phyloP scores from a whole-genome alignment of 2,888 invertebrate genomes.

The Bombylius major region DNA sequence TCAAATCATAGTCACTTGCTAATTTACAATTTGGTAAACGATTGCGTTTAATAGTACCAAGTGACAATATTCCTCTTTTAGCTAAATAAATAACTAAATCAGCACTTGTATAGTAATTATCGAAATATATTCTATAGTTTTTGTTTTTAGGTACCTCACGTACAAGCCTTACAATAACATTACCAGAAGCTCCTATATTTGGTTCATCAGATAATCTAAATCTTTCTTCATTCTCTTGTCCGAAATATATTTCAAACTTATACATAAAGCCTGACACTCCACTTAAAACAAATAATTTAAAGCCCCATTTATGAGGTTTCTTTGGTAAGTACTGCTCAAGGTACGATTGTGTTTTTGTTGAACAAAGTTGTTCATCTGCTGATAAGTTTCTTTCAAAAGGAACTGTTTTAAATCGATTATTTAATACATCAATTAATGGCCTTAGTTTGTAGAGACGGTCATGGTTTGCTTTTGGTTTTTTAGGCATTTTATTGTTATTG shows the following conservation, averaged over 20 bases:
- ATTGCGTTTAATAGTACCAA: background rate
- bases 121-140: slow-evolving; percentile 10
- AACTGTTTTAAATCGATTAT: too few relatives aligned
- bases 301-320: slow-evolving; percentile 11
- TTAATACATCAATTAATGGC: too few relatives aligned
- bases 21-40: background rate
- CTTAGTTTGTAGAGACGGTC: too few relatives aligned
- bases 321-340: slow-evolving; percentile 12
- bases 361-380: too few relatives aligned
- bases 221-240: slow-evolving; percentile 11
- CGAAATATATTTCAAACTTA: background rate
- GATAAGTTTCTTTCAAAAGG: too few relatives aligned
- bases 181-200: slow-evolving; percentile 8
- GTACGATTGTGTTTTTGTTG: background rate
- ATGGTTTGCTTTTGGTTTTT: too few relatives aligned
- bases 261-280: too few relatives aligned
- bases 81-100: slow-evolving; percentile 4
- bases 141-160: slow-evolving; percentile 5
- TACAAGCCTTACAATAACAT: slow-evolving; percentile 7
- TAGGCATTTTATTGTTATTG: too few relatives aligned
- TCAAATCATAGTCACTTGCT: slow-evolving; percentile 2
- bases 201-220: slow-evolving; percentile 7
- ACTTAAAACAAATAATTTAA: slow-evolving; percentile 6
- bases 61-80: slow-evolving; percentile 5
- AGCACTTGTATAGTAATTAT: slow-evolving; percentile 10